Evolutionary conservation across 1,140 invertebrate genomes (phyloP).

Genomic region (Pygmarrhopalites habei): DNA sequence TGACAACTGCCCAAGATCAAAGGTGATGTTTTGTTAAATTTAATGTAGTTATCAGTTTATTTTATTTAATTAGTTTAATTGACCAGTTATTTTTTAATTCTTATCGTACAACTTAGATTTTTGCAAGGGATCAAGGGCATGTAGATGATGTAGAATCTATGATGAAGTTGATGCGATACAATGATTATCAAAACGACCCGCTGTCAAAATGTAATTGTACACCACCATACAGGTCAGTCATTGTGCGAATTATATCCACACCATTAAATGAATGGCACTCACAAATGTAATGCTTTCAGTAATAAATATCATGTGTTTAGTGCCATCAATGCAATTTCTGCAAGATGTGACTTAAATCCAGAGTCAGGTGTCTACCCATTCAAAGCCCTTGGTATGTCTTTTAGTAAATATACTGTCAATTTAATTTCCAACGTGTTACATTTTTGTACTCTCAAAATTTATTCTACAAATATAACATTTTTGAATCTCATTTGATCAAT

Average conservation of each 20-base stretch:
- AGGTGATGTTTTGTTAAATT: no score
- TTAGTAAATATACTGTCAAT: no score
- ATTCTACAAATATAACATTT: not conserved
- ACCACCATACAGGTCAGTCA: no score
- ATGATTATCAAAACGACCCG: constrained; percentile 63
- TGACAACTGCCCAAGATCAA: constrained; percentile 49
- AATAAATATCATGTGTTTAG: no score
- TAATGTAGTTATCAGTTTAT: no score
- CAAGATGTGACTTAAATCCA: constrained; percentile 62
- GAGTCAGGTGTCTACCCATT: constrained; percentile 57
- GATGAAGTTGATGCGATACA: constrained; percentile 62
- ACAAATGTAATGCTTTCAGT: no score
- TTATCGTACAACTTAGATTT: constrained; percentile 50
- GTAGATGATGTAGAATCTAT: constrained; percentile 52
- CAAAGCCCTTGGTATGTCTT: constrained; percentile 27
- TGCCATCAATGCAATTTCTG: constrained; percentile 63
- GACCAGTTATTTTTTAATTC: no score
- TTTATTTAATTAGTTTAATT: no score
- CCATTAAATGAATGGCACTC: no score
- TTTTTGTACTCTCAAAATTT: no score
- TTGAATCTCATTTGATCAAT: not conserved
- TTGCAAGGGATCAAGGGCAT: constrained; percentile 53
- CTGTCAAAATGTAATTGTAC: constrained; percentile 59
- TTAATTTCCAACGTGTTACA: no score
- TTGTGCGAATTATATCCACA: no score